These are phyloP conservation scores for Neodontobutis hainanensis DNA, from an alignment of 2,113 vertebrate species.

Conservation along the genomic window DNA sequence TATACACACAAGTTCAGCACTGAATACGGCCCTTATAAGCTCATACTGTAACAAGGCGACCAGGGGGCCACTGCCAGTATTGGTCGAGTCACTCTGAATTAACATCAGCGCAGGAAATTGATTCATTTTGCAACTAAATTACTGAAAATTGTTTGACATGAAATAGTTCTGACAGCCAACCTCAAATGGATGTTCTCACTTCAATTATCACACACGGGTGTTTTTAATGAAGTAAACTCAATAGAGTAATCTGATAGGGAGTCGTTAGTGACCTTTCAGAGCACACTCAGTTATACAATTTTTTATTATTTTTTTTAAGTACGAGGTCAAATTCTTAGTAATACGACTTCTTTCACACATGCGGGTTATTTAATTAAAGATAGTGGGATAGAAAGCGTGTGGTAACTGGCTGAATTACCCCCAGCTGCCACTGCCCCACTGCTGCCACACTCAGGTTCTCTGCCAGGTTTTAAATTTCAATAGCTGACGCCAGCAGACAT, in stretches of 20 bases:
- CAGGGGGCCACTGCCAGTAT: slow-evolving; percentile 8
- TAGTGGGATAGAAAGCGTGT: slow-evolving; percentile 21
- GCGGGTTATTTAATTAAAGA: slow-evolving; percentile 48
- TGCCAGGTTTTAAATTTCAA: slow-evolving; percentile 49
- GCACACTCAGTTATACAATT: slow-evolving; percentile 19
- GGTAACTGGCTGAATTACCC: not conserved
- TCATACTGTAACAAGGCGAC: not conserved
- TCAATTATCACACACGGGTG: slow-evolving; percentile 39
- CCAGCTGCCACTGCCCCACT: not conserved
- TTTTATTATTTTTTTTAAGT: not conserved
- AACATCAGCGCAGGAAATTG: slow-evolving; percentile 45
- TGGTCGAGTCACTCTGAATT: slow-evolving; percentile 43
- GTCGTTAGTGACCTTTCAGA: slow-evolving; percentile 28
- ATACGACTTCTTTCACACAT: slow-evolving; percentile 10
- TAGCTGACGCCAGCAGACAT: slow-evolving; percentile 41
- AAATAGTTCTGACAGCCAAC: slow-evolving; percentile 54
- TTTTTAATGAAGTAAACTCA: slow-evolving; percentile 46
- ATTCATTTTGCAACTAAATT: slow-evolving; percentile 52
- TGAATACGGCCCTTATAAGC: not conserved
- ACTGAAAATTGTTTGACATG: slow-evolving; percentile 48
- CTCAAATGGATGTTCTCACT: slow-evolving; percentile 45
- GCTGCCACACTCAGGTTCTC: slow-evolving; percentile 16
- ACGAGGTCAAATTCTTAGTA: slow-evolving; percentile 4
- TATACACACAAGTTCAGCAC: not conserved
- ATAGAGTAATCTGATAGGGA: slow-evolving; percentile 35